These are phyloP conservation scores for Ambastaia sidthimunki DNA, from an alignment of 2,797 vertebrate genomes.

Conservation along the genomic window DNA sequence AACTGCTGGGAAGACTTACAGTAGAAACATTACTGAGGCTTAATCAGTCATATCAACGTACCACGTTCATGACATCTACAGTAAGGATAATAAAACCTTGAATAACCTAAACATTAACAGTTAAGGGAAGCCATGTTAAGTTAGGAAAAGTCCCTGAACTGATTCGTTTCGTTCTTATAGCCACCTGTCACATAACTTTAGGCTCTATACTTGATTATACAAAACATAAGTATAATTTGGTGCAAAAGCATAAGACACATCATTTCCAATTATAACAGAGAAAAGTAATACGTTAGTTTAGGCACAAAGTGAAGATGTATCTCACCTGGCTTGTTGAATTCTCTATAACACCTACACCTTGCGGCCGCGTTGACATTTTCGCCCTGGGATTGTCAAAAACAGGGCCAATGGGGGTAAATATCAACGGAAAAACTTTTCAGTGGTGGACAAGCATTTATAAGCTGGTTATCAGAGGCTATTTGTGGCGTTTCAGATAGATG, in stretches of 20 bases:
- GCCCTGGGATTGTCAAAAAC: slow-evolving; percentile 61
- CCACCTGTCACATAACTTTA: not conserved
- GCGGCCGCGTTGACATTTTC: slow-evolving; percentile 81
- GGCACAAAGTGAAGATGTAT: not conserved
- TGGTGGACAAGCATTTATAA: slow-evolving; percentile 74
- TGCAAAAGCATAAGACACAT: not conserved
- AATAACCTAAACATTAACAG: not conserved
- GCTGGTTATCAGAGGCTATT: slow-evolving; percentile 19
- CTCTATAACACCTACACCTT: slow-evolving; percentile 80
- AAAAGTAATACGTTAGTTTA: not conserved
- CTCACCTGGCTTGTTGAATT: slow-evolving; percentile 81
- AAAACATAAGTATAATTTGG: not conserved
- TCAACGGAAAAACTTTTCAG: slow-evolving; percentile 57
- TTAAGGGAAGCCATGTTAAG: slow-evolving; percentile 5
- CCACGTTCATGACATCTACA: not conserved
- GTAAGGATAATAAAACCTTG: not conserved
- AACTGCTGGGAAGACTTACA: not conserved
- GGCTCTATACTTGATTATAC: not conserved
- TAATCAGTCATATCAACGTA: not conserved
- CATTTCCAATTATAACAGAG: not conserved
- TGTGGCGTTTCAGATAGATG: slow-evolving; percentile 26
- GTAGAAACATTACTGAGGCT: not conserved
- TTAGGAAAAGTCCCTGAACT: not conserved
- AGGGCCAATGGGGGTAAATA: slow-evolving; percentile 50
- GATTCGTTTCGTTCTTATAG: not conserved